phyloP scores from a whole-genome alignment of 2,888 invertebrate genomes.

The Chrysina gloriosa region DNA sequence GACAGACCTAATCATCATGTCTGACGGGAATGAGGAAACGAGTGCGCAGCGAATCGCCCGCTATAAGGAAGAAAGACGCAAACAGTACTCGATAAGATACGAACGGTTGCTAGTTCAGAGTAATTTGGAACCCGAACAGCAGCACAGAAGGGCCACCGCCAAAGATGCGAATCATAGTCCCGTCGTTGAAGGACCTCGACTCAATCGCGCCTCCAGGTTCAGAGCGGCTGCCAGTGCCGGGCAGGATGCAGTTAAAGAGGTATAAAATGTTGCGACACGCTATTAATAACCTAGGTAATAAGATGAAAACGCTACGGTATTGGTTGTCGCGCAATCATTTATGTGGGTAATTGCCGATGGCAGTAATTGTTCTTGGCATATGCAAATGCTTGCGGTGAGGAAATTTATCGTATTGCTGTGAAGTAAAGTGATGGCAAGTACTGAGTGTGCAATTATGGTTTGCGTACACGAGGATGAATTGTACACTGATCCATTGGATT shows the following conservation, averaged over 20 bases:
- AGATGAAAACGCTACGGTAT: conserved; percentile 14
- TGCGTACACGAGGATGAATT: too few relatives aligned
- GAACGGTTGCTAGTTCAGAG: conserved; percentile 40
- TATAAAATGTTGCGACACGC: conserved; percentile 19
- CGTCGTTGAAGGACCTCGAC: conserved; percentile 68
- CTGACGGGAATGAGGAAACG: conserved; percentile 64
- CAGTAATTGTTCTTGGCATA: background rate
- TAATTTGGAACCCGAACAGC: conserved; percentile 21
- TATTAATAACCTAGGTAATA: conserved; percentile 28
- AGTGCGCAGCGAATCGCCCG: conserved; percentile 75
- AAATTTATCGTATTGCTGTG: background rate
- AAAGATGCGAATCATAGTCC: conserved; percentile 48
- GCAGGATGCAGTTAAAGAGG: conserved; percentile 41
- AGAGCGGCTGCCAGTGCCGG: conserved; percentile 71
- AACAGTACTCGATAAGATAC: conserved; percentile 73
- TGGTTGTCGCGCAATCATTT: conserved; percentile 9
- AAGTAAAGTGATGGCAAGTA: too few relatives aligned
- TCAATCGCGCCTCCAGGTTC: conserved; percentile 78
- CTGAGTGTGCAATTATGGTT: too few relatives aligned
- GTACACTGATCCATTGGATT: too few relatives aligned
- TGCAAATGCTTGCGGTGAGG: background rate
- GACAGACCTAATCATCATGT: conserved; percentile 53
- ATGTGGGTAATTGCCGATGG: conserved; percentile 5
- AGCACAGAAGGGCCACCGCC: conserved; percentile 47
- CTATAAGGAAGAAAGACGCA: conserved; percentile 79